Percentiles rank a stretch among this genome's conserved stretches.
phyloP scores from a whole-genome alignment of 2,113 vertebrate species.

The Macrotus californicus region DNA sequence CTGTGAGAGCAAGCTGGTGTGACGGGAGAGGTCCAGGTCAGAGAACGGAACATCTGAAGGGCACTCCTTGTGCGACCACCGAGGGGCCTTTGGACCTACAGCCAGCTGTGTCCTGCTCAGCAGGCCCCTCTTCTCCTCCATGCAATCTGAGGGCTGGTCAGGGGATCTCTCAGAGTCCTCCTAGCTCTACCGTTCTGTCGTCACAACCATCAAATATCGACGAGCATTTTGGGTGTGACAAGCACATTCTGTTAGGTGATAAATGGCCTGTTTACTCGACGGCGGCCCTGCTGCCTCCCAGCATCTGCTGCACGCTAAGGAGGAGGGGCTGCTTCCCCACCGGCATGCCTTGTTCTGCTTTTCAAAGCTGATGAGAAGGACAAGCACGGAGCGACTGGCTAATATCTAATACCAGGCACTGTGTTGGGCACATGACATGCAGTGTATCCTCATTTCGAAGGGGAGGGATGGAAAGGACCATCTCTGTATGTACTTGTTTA shows the following conservation, averaged over 20 bases:
- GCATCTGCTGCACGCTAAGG: not conserved
- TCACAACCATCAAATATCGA: not conserved
- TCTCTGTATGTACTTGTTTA: not conserved
- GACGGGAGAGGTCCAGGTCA: not conserved
- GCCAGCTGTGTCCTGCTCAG: not conserved
- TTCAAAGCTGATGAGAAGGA: not conserved
- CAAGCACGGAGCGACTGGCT: not conserved
- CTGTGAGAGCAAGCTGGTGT: not conserved
- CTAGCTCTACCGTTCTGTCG: not conserved
- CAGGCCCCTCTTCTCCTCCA: not conserved
- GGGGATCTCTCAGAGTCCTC: not conserved
- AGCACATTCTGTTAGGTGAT: not conserved
- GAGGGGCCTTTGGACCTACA: not conserved
- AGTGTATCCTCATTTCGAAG: not conserved
- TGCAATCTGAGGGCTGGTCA: not conserved
- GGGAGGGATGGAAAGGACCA: not conserved
- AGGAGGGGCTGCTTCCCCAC: not conserved
- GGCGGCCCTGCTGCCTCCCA: not conserved
- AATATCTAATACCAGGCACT: not conserved
- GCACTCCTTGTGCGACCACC: too few relatives aligned
- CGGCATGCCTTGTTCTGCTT: not conserved
- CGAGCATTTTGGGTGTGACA: not conserved
- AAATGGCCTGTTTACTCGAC: not conserved
- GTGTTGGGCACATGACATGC: not conserved
- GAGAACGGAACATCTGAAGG: not conserved